Conservation (phyloP, 1,140 invertebrate species). For the Lordiphosa clarofinis region DNA sequence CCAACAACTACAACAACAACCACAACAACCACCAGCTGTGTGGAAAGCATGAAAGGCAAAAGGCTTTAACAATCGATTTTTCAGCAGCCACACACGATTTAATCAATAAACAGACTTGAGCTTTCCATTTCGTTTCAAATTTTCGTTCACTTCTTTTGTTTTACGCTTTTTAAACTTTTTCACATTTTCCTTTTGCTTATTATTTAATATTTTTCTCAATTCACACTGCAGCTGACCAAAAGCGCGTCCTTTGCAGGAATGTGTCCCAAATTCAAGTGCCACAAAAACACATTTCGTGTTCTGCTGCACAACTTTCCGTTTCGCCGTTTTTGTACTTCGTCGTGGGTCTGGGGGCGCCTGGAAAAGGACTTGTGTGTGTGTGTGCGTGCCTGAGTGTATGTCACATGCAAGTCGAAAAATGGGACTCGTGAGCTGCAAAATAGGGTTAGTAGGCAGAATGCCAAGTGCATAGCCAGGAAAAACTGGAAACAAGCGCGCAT, state of each 20-base stretch:
- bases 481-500: constrained; percentile 58
- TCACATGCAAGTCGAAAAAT: constrained; percentile 63
- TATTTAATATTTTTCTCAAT: constrained; percentile 11
- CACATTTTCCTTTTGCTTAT: constrained; percentile 18
- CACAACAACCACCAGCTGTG: constrained; percentile 62
- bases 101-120: constrained; percentile 36
- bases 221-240: constrained; percentile 25
- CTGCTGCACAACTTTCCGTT: constrained; percentile 67
- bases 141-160: constrained; percentile 6
- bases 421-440: constrained; percentile 77
- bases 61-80: constrained; percentile 73
- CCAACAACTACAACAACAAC: constrained; percentile 14
- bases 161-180: constrained; percentile 15
- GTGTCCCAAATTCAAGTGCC: constrained; percentile 77
- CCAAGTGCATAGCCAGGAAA: constrained; percentile 79
- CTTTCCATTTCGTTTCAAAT: constrained; percentile 7
- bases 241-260: constrained; percentile 73
- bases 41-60: constrained; percentile 28
- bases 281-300: constrained; percentile 64
- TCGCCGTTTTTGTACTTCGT: constrained; percentile 57
- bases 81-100: constrained; percentile 58
- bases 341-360: constrained; percentile 30
- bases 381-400: constrained; percentile 12
- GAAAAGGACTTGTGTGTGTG: constrained; percentile 35
- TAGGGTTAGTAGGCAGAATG: constrained; percentile 80